Evolutionary conservation across 2,113 vertebrate species (phyloP).

Genomic region (Dromiciops gliroides): DNA sequence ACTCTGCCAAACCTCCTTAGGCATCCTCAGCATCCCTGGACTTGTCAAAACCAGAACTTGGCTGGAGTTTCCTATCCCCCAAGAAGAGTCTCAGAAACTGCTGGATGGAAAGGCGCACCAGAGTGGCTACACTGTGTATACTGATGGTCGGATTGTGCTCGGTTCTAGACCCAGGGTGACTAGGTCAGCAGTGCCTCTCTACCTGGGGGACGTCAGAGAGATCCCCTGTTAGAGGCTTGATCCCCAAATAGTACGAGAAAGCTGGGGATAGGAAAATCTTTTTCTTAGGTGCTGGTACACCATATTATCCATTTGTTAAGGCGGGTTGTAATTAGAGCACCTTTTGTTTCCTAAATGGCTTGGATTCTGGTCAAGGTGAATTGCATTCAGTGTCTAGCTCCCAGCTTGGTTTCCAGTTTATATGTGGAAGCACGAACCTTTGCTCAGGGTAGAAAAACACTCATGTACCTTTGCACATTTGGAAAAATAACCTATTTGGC

Average conservation of each 20-base stretch:
- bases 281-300: conserved; percentile 16
- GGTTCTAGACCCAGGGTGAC: background rate
- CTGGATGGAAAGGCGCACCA: conserved; percentile 38
- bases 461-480: conserved; percentile 78
- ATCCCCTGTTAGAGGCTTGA: background rate
- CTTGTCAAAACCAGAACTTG: conserved; percentile 64
- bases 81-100: conserved; percentile 22
- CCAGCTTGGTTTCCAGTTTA: conserved; percentile 80
- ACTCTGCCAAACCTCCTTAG: conserved; percentile 47
- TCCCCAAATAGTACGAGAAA: background rate
- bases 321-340: conserved; percentile 65
- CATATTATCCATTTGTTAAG: conserved; percentile 53
- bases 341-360: conserved; percentile 76
- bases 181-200: background rate
- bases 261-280: conserved; percentile 2
- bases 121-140: background rate
- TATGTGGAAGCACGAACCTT: conserved; percentile 75
- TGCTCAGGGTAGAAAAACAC: conserved; percentile 74
- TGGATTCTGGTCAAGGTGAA: conserved; percentile 75
- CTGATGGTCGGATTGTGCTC: background rate
- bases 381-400: conserved; percentile 71
- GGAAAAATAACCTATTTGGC: conserved; percentile 75
- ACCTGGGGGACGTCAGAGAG: background rate
- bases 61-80: conserved; percentile 34
- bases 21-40: conserved; percentile 59